Conservation (phyloP, 2,113 vertebrate species). For the Pampusana beccarii region DNA sequence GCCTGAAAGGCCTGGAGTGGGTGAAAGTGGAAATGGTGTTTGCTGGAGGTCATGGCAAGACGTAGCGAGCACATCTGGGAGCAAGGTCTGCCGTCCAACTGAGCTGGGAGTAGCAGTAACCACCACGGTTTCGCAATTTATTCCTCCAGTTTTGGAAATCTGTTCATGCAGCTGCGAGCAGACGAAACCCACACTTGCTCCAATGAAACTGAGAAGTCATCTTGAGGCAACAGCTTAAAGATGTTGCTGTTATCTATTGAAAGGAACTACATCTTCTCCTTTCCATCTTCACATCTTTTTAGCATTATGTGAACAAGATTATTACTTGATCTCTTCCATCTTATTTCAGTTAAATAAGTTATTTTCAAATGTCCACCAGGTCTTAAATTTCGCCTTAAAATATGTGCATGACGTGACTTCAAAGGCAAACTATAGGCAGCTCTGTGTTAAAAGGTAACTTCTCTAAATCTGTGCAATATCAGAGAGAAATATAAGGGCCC, state of each 20-base stretch:
- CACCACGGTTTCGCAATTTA: not conserved
- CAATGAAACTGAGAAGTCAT: not conserved
- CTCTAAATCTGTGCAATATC: not conserved
- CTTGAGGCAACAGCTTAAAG: not conserved
- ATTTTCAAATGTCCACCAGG: not conserved
- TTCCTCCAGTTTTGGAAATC: not conserved
- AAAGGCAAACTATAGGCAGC: not conserved
- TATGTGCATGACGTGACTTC: not conserved
- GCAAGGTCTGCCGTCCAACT: not conserved
- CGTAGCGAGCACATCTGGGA: fast-evolving
- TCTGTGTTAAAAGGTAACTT: not conserved
- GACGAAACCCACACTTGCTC: not conserved
- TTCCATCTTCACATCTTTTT: not conserved
- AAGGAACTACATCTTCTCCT: not conserved
- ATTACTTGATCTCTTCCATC: not conserved
- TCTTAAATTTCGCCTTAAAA: not conserved
- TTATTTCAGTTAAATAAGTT: not conserved
- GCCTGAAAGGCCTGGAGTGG: not conserved
- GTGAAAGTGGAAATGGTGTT: not conserved
- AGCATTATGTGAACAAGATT: not conserved
- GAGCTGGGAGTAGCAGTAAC: not conserved
- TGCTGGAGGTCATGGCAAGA: constrained; percentile 14
- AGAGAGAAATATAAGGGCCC: not conserved
- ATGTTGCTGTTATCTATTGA: not conserved
- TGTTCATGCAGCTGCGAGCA: not conserved